Evolutionary conservation across 35 echinoderm and acorn worm genomes (phyloP), one percentile per base, ranked within the genome.

Genomic region (Apostichopus japonicus): DNA sequence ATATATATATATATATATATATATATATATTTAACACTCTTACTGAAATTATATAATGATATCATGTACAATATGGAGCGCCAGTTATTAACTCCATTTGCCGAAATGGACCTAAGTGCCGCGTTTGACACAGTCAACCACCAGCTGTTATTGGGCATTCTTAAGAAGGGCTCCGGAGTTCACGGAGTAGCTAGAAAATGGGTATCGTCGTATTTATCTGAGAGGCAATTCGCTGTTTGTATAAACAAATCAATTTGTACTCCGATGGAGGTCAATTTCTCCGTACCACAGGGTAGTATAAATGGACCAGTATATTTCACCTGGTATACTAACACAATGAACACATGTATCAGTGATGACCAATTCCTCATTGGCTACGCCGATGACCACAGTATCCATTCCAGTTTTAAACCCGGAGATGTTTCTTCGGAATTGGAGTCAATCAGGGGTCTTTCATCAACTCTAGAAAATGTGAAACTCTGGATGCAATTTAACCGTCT

Each of bases 31-130:
- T n/a, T n/a, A n/a, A 57, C 91, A 80, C 91, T 81, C 4, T 83
- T 92, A n/a, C 0, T 92, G 53, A 92, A 92, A 65, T 63, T 83
- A 57, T 79, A 79, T 10, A 92, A 92, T 27, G 76, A 80, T 21
- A 61, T 92, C 63, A 61, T 92, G 59, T 52, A 55, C 10, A 92
- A 83, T 84, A 92, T 92, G 91, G 91, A 83, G 55, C 61, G 11
- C 55, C 21, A 83, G 21, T 67, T 51, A 21, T 55, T 92, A 71
- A 83, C 91, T 53, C 91, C 91, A 83, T 56, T 92, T 8, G 79
- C 27, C 9, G 78, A 78, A 65, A 92, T 84, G 11, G 91, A 91
- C 21, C 77, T 91, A 78, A 91, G 90, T 79, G 24, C 73, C 56
- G 90, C 57, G n/a, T n/a, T n/a, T n/a, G n/a, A n/a, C n/a, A n/a